Evolutionary conservation across 2,888 invertebrate genomes (phyloP).

Genomic region (Thera obeliscata): DNA sequence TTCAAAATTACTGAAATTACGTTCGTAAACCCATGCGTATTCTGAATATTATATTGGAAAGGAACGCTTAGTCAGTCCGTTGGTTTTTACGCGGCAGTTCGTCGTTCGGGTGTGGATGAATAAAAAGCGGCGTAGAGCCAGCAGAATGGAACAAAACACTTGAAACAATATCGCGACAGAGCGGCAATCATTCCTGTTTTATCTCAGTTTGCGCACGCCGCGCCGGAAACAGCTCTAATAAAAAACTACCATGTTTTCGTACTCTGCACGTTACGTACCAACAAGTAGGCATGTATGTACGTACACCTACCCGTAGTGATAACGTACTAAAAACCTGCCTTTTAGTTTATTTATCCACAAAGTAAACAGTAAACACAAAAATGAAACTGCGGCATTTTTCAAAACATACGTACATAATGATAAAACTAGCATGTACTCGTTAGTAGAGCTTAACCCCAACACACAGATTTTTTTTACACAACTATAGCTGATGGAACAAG

Average conservation of each 20-base stretch:
- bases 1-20: conserved; percentile 13
- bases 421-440: neutral
- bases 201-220: conserved; percentile 81
- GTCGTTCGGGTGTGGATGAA: conserved; percentile 65
- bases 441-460: neutral
- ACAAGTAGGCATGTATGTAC: conserved; percentile 31
- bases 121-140: conserved; percentile 66
- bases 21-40: conserved; percentile 25
- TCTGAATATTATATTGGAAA: conserved; percentile 51
- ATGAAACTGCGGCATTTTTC: neutral
- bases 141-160: conserved; percentile 76
- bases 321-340: conserved; percentile 39
- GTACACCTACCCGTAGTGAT: conserved; percentile 30
- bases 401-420: neutral
- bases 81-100: conserved; percentile 59
- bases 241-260: conserved; percentile 73
- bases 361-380: neutral
- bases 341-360: neutral
- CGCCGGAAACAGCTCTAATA: conserved; percentile 78
- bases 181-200: conserved; percentile 82
- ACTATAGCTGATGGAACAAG: no score
- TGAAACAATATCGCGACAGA: conserved; percentile 80
- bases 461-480: no score
- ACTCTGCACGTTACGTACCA: conserved; percentile 42
- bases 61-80: conserved; percentile 52